Base-by-base conservation (phyloP, 1,140 invertebrate species). In the Eupristina koningsbergeri region DNA sequence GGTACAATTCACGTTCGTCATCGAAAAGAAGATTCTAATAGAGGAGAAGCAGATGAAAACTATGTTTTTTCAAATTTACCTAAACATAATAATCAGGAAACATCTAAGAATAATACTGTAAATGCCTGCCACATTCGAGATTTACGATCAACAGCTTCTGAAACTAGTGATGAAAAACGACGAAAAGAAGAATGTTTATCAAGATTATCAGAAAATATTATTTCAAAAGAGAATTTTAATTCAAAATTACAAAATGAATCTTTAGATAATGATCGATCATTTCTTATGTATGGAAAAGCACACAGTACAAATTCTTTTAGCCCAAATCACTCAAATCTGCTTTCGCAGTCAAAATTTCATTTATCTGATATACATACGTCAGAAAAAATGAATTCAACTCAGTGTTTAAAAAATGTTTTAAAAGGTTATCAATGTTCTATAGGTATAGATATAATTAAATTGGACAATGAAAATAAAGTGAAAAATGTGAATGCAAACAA, bases 1-100 rank as follows among this genome's bases (percentile, higher is more conserved):
- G 63, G 75, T 29, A 63, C 84, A 63, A 78, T 81, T 36, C 74
- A 89, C 71, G 84, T 88, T 22, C 84, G 87, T 84, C 88, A 91
- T 85, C 84, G 88, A 17, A 91, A 91, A 81, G 89, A 90, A 53
- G 88, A 90, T 74, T 90, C 88, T 17, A 88, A 90, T 67, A 87
- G 89, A 88, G 86, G 87, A 58, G 83, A 86, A 41, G 85, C 84
- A 45, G 85, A 86, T 67, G 86, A 89, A 58, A 88, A 89, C 61
- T 88, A 83, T 31, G 75, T 87, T 11, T 89, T 86, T 85, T 86
- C 88, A 50, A 87, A 87, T 84, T 75, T 87, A 39, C 87, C 89
- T 53, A 89, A 88, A 58, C 84, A 87, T 69, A 85, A 86, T 83
- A 85, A 84, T 22, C 85, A 88, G 47, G 85, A 86, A 74, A 85